Conservation (phyloP, 1,140 invertebrate species). For the Pseudomyrmex pallidus region DNA sequence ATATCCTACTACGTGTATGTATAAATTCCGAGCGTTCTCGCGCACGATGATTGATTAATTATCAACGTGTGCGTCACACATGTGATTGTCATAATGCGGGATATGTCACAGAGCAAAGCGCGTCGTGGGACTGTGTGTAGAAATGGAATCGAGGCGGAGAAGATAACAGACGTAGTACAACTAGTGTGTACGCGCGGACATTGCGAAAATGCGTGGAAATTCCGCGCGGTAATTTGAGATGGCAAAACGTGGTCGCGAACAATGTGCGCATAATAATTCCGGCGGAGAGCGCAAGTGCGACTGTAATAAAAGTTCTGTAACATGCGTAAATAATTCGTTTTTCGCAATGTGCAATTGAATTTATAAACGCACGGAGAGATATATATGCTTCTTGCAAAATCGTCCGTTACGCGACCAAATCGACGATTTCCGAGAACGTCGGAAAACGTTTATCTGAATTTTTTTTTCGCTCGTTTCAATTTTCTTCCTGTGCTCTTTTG, state of each 20-base stretch:
- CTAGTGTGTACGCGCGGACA: background rate
- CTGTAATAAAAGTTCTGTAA: background rate
- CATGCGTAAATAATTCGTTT: constrained; percentile 5
- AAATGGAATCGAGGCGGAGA: constrained; percentile 39
- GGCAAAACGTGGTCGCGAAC: constrained; percentile 1
- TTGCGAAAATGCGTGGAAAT: constrained; percentile 53
- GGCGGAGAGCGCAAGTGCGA: constrained; percentile 39
- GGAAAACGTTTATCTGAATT: background rate
- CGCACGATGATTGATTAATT: constrained; percentile 54
- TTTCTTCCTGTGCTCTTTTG: background rate
- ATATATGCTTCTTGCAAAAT: constrained; percentile 22
- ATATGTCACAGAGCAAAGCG: constrained; percentile 37
- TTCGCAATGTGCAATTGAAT: constrained; percentile 32
- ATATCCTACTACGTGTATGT: background rate
- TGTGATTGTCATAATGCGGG: constrained; percentile 24
- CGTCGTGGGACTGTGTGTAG: constrained; percentile 17
- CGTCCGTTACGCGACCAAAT: background rate
- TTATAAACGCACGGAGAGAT: constrained; percentile 9
- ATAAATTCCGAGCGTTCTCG: constrained; percentile 34
- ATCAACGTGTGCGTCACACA: background rate
- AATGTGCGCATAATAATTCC: constrained; percentile 48
- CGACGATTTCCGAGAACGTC: background rate
- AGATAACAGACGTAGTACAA: constrained; percentile 47
- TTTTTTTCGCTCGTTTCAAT: background rate
- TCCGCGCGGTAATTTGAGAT: constrained; percentile 26